Percentiles rank a stretch among this genome's conserved stretches.
Evolutionary conservation across 2,888 invertebrate species (phyloP).

Genomic region (Andrena marginata): DNA sequence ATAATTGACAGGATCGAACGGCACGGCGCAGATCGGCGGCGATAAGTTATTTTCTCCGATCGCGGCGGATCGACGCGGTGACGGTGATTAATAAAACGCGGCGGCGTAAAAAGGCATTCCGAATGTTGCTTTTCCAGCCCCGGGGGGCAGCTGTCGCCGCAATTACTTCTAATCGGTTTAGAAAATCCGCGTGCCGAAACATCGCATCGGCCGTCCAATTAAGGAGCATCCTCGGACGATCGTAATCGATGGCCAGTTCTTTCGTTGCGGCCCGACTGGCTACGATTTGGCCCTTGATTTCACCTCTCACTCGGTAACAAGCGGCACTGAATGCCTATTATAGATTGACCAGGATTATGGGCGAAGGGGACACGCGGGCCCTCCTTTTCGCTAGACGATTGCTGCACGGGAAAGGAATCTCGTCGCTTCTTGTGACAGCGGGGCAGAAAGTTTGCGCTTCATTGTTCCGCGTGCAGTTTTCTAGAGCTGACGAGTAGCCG

Average conservation of each 20-base stretch:
- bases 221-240: conserved; percentile 39
- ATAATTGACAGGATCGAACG: conserved; percentile 39
- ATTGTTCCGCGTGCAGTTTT: not conserved
- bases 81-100: conserved; percentile 53
- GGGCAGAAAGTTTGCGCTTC: not conserved
- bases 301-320: conserved; percentile 39
- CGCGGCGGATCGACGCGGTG: conserved; percentile 11
- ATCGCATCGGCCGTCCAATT: conserved; percentile 56
- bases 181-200: conserved; percentile 63
- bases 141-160: conserved; percentile 34
- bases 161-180: conserved; percentile 69
- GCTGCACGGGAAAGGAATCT: not conserved
- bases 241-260: conserved; percentile 52
- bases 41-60: conserved; percentile 52
- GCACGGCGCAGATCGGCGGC: not conserved
- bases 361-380: not conserved
- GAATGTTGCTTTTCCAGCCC: conserved; percentile 59
- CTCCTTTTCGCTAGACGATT: not conserved
- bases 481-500: too few relatives aligned
- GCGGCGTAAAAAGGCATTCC: conserved; percentile 36
- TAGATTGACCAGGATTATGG: conserved; percentile 5
- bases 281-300: conserved; percentile 52
- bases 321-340: conserved; percentile 20
- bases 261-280: conserved; percentile 20
- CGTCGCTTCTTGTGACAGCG: not conserved